Evolutionary conservation across 2,888 invertebrate species (phyloP), one percentile per base, ranked within the genome.

Genomic region (Cremastinae sp.): DNA sequence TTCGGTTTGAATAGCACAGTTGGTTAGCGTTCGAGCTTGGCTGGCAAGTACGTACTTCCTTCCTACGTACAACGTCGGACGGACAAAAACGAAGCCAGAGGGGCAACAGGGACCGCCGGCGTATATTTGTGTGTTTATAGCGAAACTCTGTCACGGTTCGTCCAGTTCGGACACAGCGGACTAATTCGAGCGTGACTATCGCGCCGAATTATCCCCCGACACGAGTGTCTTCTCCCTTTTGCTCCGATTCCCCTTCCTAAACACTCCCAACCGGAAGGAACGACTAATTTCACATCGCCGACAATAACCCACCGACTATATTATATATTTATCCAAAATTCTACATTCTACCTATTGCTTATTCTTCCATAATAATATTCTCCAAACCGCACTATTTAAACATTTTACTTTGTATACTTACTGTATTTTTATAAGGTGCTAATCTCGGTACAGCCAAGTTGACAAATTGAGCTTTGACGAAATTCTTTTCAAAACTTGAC

Each of bases 121-220:
- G 7, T 59, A 34, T 58, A 41, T 28, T 41, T n/a, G 20, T 22
- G 41, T 18, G 18, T 45, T 45, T 54, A 34, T 45, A 14, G 36
- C 58, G 51, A 14, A 41, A 16, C 56, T 47, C 49, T 53, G 65
- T 62, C 70, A 28, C 62, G 58, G 56, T 68, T 38, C 53, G 66
- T 75, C 68, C 71, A 36, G 74, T 69, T 74, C 77, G 54, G 71
- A 74, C 79, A 80, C 78, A 78, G 22, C 34, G 62, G 79, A 80
- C 81, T 83, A 84, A 84, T 84, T 84, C 84, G 80, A 84, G 79
- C 81, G 81, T 82, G 81, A 83, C 84, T 84, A 83, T 84, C 84
- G 81, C 66, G 78, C 78, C 79, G 78, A 84, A 84, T 83, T 82
- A 81, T 80, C 74, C 74, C 75, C 14, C 73, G 58, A 28, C 72